Base-by-base conservation (phyloP, 30 jellyfish, hydroid and myxozoan species). In the Clytia hemisphaerica region DNA sequence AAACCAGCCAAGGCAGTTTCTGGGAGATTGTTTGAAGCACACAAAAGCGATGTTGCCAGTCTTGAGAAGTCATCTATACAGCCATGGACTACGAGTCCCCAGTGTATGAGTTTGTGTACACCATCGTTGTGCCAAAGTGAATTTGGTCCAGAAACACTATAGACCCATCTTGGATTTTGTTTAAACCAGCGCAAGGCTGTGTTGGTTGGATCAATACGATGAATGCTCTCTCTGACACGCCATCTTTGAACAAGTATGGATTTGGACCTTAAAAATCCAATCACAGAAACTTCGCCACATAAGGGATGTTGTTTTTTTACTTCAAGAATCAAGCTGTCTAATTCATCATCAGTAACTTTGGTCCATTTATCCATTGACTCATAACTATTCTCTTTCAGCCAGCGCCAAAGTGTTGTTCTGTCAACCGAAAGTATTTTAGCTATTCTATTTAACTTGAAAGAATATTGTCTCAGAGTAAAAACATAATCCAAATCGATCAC, bases 111-210 rank as follows among this genome's bases (percentile, higher is more conserved):
- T 27, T 54, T 72, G 44, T 72, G 84, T 51, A 55, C 59, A 35
- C 68, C 44, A 58, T 72, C 84, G 7, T 55, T 58, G 64, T 72
- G 84, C 84, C 84, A 72, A 33, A 72, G 30, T 50, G 44, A 45
- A 28, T 54, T 38, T 9, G 84, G 75, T 40, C 18, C 37, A 12
- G 57, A 48, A 15, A 72, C 75, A 55, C 25, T 72, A 45, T 72
- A 72, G 25, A 54, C 67, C 27, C 84, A 55, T 4, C 74, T 42
- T 22, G 54, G 28, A 26, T 22, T 71, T 51, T 42, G 21, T 57
- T 37, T 28, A 57, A 69, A 28, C 31, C 51, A 46, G 48, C 80
- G 30, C 29, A 68, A 46, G 70, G 80, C 80, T 36, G 71, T 68
- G 32, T 70, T 70, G 33, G 51, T 37, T 68, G 37, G 71, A 68